A percentile compares a stretch with the other conserved stretches of the same genome.
Evolutionary conservation across 2,888 invertebrate species (phyloP).

Genomic region (Pheosia tremula): DNA sequence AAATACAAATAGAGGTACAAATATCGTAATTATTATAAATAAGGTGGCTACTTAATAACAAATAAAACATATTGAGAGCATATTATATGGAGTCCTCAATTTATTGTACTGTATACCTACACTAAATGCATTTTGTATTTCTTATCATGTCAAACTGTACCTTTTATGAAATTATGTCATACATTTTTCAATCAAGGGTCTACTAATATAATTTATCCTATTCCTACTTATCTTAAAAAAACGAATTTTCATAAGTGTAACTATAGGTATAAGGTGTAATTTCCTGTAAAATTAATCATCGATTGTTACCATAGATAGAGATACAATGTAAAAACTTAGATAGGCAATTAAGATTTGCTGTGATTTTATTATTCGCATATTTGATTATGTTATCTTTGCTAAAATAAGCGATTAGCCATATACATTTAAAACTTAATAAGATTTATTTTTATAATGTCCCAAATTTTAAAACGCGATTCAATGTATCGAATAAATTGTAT

Average conservation of each 20-base stretch:
- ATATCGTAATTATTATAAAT: conserved; percentile 18
- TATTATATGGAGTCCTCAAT: too few species aligned
- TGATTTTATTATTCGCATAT: conserved; percentile 57
- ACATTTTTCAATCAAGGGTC: too few species aligned
- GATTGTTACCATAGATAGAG: conserved; percentile 53
- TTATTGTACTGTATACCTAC: too few species aligned
- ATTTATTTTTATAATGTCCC: conserved; percentile 74
- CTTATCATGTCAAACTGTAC: not conserved
- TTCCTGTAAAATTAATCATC: conserved; percentile 49
- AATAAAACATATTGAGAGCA: not conserved
- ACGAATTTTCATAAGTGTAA: conserved; percentile 56
- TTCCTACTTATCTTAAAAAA: conserved; percentile 40
- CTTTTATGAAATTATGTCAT: too few species aligned
- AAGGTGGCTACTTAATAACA: not conserved
- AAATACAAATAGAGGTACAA: conserved; percentile 40
- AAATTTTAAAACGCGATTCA: conserved; percentile 67
- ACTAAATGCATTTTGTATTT: not conserved
- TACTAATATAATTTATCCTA: too few species aligned
- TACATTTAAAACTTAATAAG: conserved; percentile 42
- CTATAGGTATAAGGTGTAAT: conserved; percentile 34
- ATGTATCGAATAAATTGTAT: conserved; percentile 43
- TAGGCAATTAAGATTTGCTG: conserved; percentile 69
- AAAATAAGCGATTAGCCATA: conserved; percentile 37
- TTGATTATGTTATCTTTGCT: conserved; percentile 41
- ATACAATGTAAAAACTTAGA: conserved; percentile 47